These are phyloP conservation scores for Leontocebus nigricollis DNA, from an alignment of 2,797 vertebrate species.

Conservation along the genomic window DNA sequence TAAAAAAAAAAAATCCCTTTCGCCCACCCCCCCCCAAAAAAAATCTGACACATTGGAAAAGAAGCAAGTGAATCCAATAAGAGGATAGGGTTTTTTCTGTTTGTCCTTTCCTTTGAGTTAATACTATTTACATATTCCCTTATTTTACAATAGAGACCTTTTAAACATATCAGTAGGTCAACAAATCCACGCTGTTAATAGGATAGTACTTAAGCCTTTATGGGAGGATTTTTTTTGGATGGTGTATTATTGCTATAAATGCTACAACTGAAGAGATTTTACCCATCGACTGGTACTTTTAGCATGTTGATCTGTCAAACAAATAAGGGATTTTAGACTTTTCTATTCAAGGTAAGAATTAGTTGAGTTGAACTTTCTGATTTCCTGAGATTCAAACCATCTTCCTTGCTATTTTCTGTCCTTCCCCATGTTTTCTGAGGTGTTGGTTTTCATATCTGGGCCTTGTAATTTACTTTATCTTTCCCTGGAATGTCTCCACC, in stretches of 20 bases:
- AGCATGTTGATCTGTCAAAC: slow-evolving; percentile 74
- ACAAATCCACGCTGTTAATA: slow-evolving; percentile 85
- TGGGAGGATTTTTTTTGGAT: slow-evolving; percentile 77
- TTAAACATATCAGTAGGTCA: slow-evolving; percentile 80
- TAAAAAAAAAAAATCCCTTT: slow-evolving; percentile 28
- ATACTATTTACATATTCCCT: slow-evolving; percentile 83
- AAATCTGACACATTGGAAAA: slow-evolving; percentile 21
- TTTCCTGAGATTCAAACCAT: background rate
- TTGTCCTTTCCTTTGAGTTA: slow-evolving; percentile 79
- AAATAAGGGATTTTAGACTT: slow-evolving; percentile 68
- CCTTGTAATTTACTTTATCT: background rate
- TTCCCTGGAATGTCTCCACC: background rate
- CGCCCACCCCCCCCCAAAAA: slow-evolving; percentile 16
- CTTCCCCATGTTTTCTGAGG: background rate
- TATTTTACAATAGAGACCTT: slow-evolving; percentile 82
- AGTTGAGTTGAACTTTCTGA: background rate
- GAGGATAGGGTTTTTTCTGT: slow-evolving; percentile 46
- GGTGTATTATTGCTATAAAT: slow-evolving; percentile 74
- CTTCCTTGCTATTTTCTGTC: background rate
- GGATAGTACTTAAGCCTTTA: slow-evolving; percentile 79
- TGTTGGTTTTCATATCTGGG: background rate
- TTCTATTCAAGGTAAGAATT: slow-evolving; percentile 51
- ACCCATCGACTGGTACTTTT: slow-evolving; percentile 69
- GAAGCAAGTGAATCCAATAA: slow-evolving; percentile 44
- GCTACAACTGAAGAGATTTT: slow-evolving; percentile 78